Percentiles rank a stretch among this genome's conserved stretches.
These are phyloP conservation scores for Heteromormyrus szaboi DNA, from an alignment of 2,797 vertebrate genomes.

Conservation along the genomic window DNA sequence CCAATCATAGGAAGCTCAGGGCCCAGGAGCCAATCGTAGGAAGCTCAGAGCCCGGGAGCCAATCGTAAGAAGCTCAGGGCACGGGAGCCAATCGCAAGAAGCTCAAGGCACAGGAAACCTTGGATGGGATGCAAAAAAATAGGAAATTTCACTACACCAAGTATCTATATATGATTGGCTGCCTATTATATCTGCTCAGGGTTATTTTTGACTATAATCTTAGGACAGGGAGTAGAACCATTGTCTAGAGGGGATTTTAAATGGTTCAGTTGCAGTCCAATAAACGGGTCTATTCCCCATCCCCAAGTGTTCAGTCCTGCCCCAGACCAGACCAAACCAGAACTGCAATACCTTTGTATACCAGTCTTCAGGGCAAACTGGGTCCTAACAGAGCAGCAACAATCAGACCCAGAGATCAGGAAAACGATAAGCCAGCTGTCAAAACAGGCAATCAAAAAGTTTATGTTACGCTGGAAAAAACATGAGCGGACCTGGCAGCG, in stretches of 20 bases:
- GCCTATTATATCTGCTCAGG: not conserved
- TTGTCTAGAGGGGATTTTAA: conserved; percentile 5
- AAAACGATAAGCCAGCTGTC: conserved; percentile 17
- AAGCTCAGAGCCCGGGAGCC: not conserved
- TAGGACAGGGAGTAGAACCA: not conserved
- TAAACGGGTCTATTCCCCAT: conserved; percentile 22
- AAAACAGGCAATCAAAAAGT: conserved; percentile 17
- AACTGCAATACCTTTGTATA: not conserved
- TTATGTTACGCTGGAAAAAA: not conserved
- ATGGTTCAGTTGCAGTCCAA: conserved; percentile 11
- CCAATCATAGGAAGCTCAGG: not conserved
- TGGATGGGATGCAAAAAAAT: not conserved
- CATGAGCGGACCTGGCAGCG: not conserved
- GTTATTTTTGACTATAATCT: not conserved
- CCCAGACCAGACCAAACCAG: not conserved
- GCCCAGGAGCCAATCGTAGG: not conserved
- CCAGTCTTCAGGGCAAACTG: not conserved
- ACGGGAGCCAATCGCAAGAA: too few relatives aligned
- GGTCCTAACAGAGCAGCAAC: not conserved
- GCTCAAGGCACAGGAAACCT: not conserved
- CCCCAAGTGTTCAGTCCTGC: not conserved
- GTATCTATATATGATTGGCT: not conserved
- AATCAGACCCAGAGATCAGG: conserved; percentile 3
- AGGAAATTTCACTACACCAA: not conserved
- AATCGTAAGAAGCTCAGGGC: not conserved